These are phyloP conservation scores for Brachionichthys hirsutus DNA, from an alignment of 2,113 vertebrate species.

Conservation along the genomic window DNA sequence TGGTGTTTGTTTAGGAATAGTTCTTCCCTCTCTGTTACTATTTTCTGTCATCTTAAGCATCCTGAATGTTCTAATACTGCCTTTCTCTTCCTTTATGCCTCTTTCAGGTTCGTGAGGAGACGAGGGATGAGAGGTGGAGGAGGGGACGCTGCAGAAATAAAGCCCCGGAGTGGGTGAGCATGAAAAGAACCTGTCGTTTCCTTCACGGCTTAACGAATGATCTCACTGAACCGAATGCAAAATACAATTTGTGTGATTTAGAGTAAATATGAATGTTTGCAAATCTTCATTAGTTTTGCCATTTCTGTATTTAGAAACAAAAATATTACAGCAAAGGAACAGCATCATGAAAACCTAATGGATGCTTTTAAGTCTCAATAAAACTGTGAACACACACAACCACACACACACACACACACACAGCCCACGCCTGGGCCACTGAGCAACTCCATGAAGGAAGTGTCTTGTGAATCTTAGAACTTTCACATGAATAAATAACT, in stretches of 20 bases:
- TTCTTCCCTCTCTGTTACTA: background rate
- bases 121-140: constrained; percentile 30
- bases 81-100: constrained; percentile 33
- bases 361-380: constrained; percentile 9
- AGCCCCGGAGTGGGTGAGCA: constrained; percentile 56
- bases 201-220: constrained; percentile 52
- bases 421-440: too few relatives aligned
- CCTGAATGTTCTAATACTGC: constrained; percentile 22
- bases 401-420: too few relatives aligned
- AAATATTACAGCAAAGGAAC: constrained; percentile 17
- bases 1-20: constrained; percentile 13
- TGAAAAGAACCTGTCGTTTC: constrained; percentile 64
- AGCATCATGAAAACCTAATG: constrained; percentile 2
- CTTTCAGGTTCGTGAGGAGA: constrained; percentile 22
- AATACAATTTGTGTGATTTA: constrained; percentile 49
- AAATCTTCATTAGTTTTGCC: constrained; percentile 40
- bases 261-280: constrained; percentile 18
- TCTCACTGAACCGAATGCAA: constrained; percentile 45
- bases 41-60: constrained; percentile 15
- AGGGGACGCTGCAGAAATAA: constrained; percentile 26
- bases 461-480: too few relatives aligned
- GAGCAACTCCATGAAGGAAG: too few relatives aligned
- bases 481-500: too few relatives aligned
- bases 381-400: too few relatives aligned
- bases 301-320: constrained; percentile 33